Evolutionary conservation across 2,888 invertebrate species (phyloP).

Genomic region (Aelia acuminata): DNA sequence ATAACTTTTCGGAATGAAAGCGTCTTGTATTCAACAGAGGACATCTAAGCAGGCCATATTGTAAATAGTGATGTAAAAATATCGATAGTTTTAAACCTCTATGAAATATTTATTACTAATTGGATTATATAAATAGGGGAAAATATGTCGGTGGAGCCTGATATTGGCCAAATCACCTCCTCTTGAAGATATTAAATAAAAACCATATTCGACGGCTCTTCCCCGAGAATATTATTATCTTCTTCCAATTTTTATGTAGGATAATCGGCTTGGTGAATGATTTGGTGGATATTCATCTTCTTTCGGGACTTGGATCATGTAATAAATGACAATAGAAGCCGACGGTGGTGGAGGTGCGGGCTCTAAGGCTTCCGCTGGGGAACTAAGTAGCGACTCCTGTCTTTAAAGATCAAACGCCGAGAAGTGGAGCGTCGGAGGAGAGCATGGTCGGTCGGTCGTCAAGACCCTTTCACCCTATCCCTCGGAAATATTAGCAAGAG

Average conservation of each 20-base stretch:
- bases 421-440: background rate
- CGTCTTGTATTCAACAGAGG: too few relatives aligned
- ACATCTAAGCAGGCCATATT: too few relatives aligned
- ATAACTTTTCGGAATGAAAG: too few relatives aligned
- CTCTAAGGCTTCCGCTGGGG: background rate
- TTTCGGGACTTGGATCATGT: background rate
- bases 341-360: background rate
- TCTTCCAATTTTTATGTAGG: background rate
- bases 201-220: too few relatives aligned
- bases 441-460: background rate
- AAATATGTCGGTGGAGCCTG: too few relatives aligned
- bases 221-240: background rate
- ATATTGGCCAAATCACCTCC: too few relatives aligned
- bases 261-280: background rate
- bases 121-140: too few relatives aligned
- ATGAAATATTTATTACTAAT: too few relatives aligned
- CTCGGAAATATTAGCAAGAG: background rate
- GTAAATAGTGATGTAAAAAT: too few relatives aligned
- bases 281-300: background rate
- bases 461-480: background rate
- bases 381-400: background rate
- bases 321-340: slow-evolving; percentile 23
- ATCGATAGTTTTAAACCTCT: too few relatives aligned
- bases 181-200: too few relatives aligned
- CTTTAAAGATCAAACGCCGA: background rate